phyloP scores from a whole-genome alignment of 2,797 vertebrate genomes.

The Leptoclinus maculatus region DNA sequence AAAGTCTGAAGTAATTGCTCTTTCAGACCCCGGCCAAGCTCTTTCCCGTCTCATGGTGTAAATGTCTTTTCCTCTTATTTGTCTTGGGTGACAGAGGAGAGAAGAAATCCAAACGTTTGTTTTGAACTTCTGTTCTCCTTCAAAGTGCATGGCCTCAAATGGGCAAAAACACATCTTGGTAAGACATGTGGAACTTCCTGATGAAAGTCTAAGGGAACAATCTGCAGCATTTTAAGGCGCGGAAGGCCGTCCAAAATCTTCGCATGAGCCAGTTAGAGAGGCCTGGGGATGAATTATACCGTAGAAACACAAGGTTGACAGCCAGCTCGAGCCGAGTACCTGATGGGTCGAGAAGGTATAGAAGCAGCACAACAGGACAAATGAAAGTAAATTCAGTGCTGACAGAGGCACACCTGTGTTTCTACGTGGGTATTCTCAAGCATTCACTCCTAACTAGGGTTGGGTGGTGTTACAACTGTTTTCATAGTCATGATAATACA shows the following conservation, averaged over 20 bases:
- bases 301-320: background rate
- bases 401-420: background rate
- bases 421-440: background rate
- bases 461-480: background rate
- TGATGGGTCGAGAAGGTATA: background rate
- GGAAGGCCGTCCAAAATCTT: background rate
- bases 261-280: background rate
- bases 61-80: conserved; percentile 26
- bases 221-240: background rate
- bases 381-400: background rate
- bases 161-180: conserved; percentile 1
- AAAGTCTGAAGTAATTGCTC: conserved; percentile 14
- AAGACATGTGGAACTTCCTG: conserved; percentile 21
- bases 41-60: background rate
- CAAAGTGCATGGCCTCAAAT: background rate
- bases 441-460: background rate
- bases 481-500: background rate
- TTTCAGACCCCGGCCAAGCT: background rate
- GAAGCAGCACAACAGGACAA: background rate
- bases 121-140: conserved; percentile 31
- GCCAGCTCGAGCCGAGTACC: background rate
- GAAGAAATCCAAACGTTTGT: conserved; percentile 27
- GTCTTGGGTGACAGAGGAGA: conserved; percentile 18
- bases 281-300: background rate
- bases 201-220: background rate